Conservation (phyloP, 2,113 vertebrate genomes). For the Scolopax mira region DNA sequence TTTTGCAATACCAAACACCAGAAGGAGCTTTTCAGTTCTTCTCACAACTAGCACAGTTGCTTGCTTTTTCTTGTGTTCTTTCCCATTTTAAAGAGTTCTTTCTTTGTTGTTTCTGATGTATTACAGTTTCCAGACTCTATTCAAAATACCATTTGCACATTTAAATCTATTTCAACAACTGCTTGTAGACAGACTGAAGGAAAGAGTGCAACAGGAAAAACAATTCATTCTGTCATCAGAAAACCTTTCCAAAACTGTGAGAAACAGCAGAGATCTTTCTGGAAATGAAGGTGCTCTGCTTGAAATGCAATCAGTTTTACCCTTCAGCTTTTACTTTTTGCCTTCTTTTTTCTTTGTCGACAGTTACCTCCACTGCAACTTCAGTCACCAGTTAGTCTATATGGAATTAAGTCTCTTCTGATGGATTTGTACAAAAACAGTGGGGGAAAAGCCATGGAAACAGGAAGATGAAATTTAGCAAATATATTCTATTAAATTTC, state of each 20-base stretch:
- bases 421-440: background rate
- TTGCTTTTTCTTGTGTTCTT: background rate
- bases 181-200: slow-evolving; percentile 26
- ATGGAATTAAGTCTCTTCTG: background rate
- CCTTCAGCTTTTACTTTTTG: background rate
- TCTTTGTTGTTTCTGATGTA: background rate
- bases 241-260: slow-evolving; percentile 27
- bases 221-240: slow-evolving; percentile 40
- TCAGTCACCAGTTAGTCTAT: background rate
- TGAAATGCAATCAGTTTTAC: background rate
- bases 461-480: background rate
- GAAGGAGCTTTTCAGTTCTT: background rate
- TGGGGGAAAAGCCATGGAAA: background rate
- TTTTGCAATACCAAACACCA: background rate
- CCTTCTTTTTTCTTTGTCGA: background rate
- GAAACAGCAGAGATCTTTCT: slow-evolving; percentile 28
- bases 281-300: slow-evolving; percentile 26
- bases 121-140: slow-evolving; percentile 48
- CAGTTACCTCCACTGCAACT: background rate
- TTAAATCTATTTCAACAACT: slow-evolving; percentile 49
- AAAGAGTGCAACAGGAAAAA: slow-evolving; percentile 36
- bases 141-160: slow-evolving; percentile 40
- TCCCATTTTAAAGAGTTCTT: background rate
- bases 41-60: background rate
- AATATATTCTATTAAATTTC: background rate